These are phyloP conservation scores for Dendropsophus ebraccatus DNA, from an alignment of 2,113 vertebrate genomes.

Conservation along the genomic window DNA sequence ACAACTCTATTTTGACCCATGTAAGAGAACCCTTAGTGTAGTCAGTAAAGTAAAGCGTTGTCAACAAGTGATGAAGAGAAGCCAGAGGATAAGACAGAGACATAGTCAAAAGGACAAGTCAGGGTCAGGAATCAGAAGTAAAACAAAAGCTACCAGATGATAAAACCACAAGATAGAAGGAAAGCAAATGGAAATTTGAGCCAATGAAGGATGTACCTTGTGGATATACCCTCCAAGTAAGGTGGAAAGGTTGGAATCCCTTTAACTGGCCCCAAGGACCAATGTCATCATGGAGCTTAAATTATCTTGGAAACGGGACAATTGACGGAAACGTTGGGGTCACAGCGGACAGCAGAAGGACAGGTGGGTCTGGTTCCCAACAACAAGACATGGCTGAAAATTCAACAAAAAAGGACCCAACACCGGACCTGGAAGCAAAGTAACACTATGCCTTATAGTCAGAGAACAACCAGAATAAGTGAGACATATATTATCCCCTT, in stretches of 20 bases:
- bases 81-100: too few relatives aligned
- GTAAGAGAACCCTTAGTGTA: too few relatives aligned
- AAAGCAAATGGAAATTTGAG: neutral
- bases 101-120: too few relatives aligned
- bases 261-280: neutral
- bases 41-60: too few relatives aligned
- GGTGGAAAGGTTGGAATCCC: neutral
- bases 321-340: too few relatives aligned
- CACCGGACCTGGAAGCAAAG: too few relatives aligned
- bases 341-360: neutral
- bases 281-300: neutral
- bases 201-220: neutral
- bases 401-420: neutral
- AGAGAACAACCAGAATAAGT: neutral
- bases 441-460: neutral
- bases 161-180: too few relatives aligned
- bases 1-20: too few relatives aligned
- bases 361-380: neutral
- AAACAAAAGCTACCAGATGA: too few relatives aligned
- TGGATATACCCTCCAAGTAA: neutral
- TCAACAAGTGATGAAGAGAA: too few relatives aligned
- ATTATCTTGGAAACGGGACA: neutral
- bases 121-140: too few relatives aligned
- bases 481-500: neutral
- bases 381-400: neutral